A percentile compares a stretch with the other conserved stretches of the same genome.
Conservation (phyloP, 2,113 vertebrate genomes). For the Athene cunicularia region DNA sequence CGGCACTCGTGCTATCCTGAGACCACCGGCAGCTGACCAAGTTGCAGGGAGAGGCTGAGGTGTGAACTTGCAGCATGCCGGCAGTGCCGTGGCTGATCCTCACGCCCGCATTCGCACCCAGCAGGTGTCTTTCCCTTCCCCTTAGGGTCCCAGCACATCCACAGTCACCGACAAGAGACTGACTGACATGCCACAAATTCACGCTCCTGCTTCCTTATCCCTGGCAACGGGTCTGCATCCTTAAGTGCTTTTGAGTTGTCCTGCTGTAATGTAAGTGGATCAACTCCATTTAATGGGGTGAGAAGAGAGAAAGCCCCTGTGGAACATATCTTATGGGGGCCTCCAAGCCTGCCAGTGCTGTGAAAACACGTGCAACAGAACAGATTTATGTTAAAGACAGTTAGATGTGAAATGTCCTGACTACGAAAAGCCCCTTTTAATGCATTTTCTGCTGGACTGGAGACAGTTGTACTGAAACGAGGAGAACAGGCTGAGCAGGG, state of each 20-base stretch:
- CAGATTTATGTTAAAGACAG: neutral
- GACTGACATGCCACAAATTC: neutral
- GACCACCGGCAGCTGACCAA: neutral
- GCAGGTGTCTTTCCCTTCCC: neutral
- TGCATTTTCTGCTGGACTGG: neutral
- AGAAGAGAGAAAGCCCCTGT: neutral
- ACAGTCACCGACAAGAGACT: neutral
- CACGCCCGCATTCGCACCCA: fast-evolving
- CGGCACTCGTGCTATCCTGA: neutral
- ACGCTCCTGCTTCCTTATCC: neutral
- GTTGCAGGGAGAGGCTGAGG: neutral
- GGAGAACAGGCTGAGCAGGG: neutral
- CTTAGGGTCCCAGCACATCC: neutral
- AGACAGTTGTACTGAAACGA: neutral
- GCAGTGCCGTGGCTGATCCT: neutral
- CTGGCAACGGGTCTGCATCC: neutral
- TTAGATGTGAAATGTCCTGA: neutral
- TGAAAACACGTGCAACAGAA: fast-evolving
- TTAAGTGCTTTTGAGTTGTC: neutral
- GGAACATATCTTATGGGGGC: neutral
- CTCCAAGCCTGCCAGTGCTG: neutral
- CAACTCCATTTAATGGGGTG: neutral
- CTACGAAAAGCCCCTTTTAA: neutral
- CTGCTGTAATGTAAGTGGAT: neutral
- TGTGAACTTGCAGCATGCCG: fast-evolving